Evolutionary conservation across 1,140 invertebrate genomes (phyloP).

Genomic region (Vanessa tameamea): DNA sequence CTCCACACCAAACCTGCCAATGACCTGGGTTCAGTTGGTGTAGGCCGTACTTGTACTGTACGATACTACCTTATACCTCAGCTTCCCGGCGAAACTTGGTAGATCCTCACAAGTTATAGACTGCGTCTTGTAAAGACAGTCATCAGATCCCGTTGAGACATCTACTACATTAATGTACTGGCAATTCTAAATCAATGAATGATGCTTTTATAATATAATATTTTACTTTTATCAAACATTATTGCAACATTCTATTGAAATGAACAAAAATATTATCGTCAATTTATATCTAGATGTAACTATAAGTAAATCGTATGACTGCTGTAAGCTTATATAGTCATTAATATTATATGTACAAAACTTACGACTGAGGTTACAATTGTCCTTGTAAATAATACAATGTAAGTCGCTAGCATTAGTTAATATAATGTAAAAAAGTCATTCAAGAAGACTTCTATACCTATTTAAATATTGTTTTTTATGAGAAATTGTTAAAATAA

Average conservation of each 20-base stretch:
- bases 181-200: too few relatives aligned
- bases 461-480: conserved; percentile 6
- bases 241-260: neutral
- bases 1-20: too few relatives aligned
- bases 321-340: conserved; percentile 7
- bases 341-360: conserved; percentile 7
- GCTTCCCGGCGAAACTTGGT: too few relatives aligned
- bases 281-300: neutral
- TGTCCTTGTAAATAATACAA: conserved; percentile 10
- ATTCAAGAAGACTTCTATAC: neutral
- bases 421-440: neutral
- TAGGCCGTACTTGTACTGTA: too few relatives aligned
- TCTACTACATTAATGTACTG: too few relatives aligned
- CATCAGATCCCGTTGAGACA: too few relatives aligned
- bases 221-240: too few relatives aligned
- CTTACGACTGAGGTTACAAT: neutral
- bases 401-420: conserved; percentile 5
- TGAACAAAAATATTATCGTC: neutral
- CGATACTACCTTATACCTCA: too few relatives aligned
- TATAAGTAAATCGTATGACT: conserved; percentile 1
- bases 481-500: neutral
- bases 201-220: too few relatives aligned
- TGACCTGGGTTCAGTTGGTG: too few relatives aligned
- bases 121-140: too few relatives aligned
- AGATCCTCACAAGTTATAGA: too few relatives aligned